Evolutionary conservation across 1,140 invertebrate genomes (phyloP), one percentile per base, ranked within the genome.

Genomic region (Ooceraea biroi): DNA sequence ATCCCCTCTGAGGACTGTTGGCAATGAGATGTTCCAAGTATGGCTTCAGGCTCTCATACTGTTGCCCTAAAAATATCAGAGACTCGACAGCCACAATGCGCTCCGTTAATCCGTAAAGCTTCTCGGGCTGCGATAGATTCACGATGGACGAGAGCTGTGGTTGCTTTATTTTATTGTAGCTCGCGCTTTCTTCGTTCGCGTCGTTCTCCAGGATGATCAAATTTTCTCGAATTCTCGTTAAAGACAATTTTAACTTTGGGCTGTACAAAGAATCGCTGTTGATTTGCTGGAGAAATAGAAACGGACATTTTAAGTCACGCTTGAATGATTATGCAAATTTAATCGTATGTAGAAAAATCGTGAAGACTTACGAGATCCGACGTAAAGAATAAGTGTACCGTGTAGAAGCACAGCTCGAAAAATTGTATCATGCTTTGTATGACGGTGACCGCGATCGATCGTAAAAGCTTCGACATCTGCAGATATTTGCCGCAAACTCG

Each of bases 401-500:
- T 96, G 92, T 98, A 98, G 60, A 99, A 96, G 93, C 99, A 99
- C 91, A 98, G 98, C 90, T 99, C 98, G 93, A 99, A 99, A 63
- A 99, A 95, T 90, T 99, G 98, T 88, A 97, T 97, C 96, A 99
- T 98, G 83, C 97, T 97, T 85, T 96, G 95, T 14, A 99, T 96
- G 7, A 99, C 98, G 94, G 99, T 98, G 89, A 97, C 96, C 0
- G 98, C 97, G 77, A 99, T 99, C 25, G 98, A 97, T 77, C 98
- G 97, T 27, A 99, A 95, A 66, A 99, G 95, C 90, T 96, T 96
- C 93, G 98, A 98, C 96, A 99, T 99, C 94, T 99, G 98, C 76
- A 99, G 95, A 92, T 98, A 98, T 85, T 97, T 97, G 87, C 99
- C 99, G 93, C 98, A 98, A 72, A 99, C 97, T 88, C 99, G 95